Base-by-base conservation (phyloP, 2,888 invertebrate genomes). In the Campopleginae sp. region DNA sequence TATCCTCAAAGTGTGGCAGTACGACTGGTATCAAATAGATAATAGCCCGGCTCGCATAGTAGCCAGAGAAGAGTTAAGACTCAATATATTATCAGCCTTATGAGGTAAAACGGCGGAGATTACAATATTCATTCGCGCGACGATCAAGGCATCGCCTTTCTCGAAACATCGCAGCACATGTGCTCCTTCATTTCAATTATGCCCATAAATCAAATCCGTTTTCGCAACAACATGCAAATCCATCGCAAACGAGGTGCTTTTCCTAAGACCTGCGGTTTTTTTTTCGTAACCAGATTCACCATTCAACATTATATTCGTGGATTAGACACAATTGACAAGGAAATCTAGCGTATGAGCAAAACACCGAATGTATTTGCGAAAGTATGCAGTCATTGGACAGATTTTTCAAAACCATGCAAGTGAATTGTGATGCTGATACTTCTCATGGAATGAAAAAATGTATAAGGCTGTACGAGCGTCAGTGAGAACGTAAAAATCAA, bases 111-210 rank as follows among this genome's bases (percentile, higher is more conserved):
- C 12, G 63, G 66, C 54, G n/a, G 66, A 77, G 66, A 82, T 91
- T 90, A 91, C 90, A 89, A 90, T 89, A 90, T 90, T 89, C 90
- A 89, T 89, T 87, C 86, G 87, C 86, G 87, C 87, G 89, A 89
- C 88, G 88, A 89, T 90, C 84, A 51, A 54, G 80, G 72, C 75
- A 68, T 82, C 70, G 82, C 82, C 80, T 82, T 63, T 75, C 79
- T 84, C 80, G 76, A 78, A 46, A 71, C 80, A 51, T 33, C 63
- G 58, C 70, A 80, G 72, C 68, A 48, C 46, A 65, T 70, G 19
- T 19, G 70, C 79, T 82, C 86, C 86, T 84, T 85, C 84, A 86
- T 81, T 87, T 86, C 88, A 88, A 90, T 90, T 88, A 82, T 87
- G 86, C 88, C 91, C 88, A 91, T 92, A 91, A 91, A 92, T 92